These are phyloP conservation scores for Eretmodus cyanostictus DNA, from an alignment of 2,113 vertebrate species.

Conservation along the genomic window DNA sequence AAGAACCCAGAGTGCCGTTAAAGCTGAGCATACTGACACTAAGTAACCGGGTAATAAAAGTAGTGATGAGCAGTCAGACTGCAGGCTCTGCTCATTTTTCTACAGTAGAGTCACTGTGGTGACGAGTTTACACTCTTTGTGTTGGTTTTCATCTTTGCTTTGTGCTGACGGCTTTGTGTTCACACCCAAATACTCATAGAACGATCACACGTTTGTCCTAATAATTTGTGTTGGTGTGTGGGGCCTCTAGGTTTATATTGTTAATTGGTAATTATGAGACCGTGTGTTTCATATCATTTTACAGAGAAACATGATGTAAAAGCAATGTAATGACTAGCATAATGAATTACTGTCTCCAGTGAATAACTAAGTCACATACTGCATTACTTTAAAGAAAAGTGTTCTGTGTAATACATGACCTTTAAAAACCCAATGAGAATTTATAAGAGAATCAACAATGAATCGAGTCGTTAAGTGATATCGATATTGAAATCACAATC, in stretches of 20 bases:
- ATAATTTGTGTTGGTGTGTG: not conserved
- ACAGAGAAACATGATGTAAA: not conserved
- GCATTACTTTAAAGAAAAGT: not conserved
- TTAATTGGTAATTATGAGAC: not conserved
- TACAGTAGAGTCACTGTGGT: not conserved
- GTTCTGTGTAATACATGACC: not conserved
- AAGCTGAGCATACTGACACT: fast-evolving
- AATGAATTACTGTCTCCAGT: not conserved
- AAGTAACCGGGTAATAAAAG: not conserved
- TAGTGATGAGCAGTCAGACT: not conserved
- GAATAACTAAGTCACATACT: not conserved
- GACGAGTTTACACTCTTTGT: not conserved
- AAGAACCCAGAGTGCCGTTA: not conserved
- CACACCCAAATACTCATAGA: not conserved
- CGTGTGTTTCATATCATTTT: not conserved
- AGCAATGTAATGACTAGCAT: not conserved
- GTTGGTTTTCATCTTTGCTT: not conserved
- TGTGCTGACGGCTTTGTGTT: not conserved
- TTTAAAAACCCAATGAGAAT: not conserved
- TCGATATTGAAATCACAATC: not conserved
- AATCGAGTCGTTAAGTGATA: fast-evolving
- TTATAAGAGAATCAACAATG: not conserved
- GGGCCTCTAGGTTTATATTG: fast-evolving
- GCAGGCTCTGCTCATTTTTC: not conserved
- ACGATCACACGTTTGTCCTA: not conserved